Evolutionary conservation across 2,888 invertebrate species (phyloP), one percentile per base, ranked within the genome.

Genomic region (Pyrocoelia pectoralis): DNA sequence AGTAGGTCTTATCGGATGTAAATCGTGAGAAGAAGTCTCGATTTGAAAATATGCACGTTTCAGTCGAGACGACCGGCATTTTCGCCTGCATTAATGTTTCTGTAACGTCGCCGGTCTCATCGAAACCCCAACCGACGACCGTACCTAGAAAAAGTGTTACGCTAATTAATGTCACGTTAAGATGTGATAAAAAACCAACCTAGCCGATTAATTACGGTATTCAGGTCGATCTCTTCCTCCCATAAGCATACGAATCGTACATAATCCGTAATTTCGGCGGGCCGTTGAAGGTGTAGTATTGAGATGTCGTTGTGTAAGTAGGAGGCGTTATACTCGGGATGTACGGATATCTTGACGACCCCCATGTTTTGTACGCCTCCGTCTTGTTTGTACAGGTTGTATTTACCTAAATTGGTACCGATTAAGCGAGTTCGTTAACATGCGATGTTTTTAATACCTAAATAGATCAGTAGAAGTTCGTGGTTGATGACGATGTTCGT

Each of bases 241-340:
- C 88, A 89, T 0, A 88, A 78, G 67, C 89, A 89, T 29, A 85
- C 83, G 0, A 88, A 85, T 28, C 84, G 79, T 40, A 89, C 86
- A 66, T 78, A 82, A 1, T 77, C 74, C 18, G 80, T 86, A 65
- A 84, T 85, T 52, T 83, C 78, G 0, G 86, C 84, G 0, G 77
- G 72, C n/a, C 79, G 79, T 2, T 81, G 77, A 40, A 89, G 73
- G 4, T 84, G 83, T 3, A 88, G 68, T 6, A 89, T 72, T 0
- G 86, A 81, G 33, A 89, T 80, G 71, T 89, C 89, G 49, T 76
- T 87, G 78, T 64, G 83, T 76, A 55, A 75, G 10, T 72, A 69
- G 1, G 71, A 68, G 50, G 71, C 70, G 28, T 76, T 76, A 60
- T 81, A 84, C 19, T 81, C 75, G 0, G 83, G 81, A 70, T 84